Evolutionary conservation across 2,888 invertebrate genomes (phyloP).

Genomic region (Drosophila longiperda): DNA sequence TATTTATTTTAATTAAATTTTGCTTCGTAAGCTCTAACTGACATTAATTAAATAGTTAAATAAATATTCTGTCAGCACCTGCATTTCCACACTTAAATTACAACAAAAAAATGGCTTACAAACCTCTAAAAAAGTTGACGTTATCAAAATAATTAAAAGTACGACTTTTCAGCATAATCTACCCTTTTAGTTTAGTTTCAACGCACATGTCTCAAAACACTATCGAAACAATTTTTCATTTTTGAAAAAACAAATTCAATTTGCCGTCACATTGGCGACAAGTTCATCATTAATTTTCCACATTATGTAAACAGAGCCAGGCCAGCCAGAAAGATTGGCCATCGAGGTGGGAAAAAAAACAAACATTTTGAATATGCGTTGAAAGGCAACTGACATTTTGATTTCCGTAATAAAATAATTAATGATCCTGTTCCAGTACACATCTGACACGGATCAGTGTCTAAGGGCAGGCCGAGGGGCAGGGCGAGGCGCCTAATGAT

Average conservation of each 20-base stretch:
- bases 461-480: slow-evolving; percentile 1
- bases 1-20: too few relatives aligned
- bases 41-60: too few relatives aligned
- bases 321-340: neutral
- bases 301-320: slow-evolving; percentile 74
- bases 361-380: slow-evolving; percentile 69
- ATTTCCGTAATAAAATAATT: slow-evolving; percentile 82
- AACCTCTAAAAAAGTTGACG: neutral
- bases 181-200: neutral
- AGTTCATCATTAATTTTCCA: slow-evolving; percentile 77
- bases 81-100: neutral
- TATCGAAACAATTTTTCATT: slow-evolving; percentile 66
- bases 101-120: neutral
- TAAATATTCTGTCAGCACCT: neutral
- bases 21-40: too few relatives aligned
- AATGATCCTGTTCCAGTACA: slow-evolving; percentile 58
- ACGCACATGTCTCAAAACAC: slow-evolving; percentile 16
- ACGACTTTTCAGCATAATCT: neutral
- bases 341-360: slow-evolving; percentile 26
- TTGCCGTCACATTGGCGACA: slow-evolving; percentile 47
- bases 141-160: slow-evolving; percentile 5
- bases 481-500: slow-evolving; percentile 67
- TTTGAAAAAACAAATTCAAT: slow-evolving; percentile 45
- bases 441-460: slow-evolving; percentile 71
- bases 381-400: slow-evolving; percentile 80